These are phyloP conservation scores for Heterodera carotae DNA, from an alignment of 1,140 invertebrate species.

Conservation along the genomic window DNA sequence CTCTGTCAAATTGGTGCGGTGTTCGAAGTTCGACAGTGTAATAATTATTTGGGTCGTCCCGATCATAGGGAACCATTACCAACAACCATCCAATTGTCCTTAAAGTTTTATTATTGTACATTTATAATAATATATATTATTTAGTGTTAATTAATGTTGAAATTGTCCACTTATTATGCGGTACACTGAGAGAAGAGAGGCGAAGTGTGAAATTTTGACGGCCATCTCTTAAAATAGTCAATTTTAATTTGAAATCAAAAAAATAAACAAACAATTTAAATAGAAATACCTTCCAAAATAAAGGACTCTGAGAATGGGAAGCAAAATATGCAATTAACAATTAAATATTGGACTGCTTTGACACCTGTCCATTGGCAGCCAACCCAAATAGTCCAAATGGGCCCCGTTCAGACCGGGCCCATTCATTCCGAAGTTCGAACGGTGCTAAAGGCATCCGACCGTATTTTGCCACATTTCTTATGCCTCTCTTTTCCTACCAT, in stretches of 20 bases:
- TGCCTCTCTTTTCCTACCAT: conserved; percentile 40
- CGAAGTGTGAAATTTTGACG: conserved; percentile 61
- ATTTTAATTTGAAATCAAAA: not conserved
- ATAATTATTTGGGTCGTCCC: conserved; percentile 58
- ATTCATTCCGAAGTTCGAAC: conserved; percentile 57
- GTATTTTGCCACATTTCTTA: not conserved
- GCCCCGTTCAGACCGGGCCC: conserved; percentile 62
- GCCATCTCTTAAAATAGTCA: conserved; percentile 45
- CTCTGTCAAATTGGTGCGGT: conserved; percentile 50
- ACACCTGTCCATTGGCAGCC: conserved; percentile 58
- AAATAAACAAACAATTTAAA: not conserved
- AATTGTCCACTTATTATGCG: conserved; percentile 44
- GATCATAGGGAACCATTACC: conserved; percentile 59
- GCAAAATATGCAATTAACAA: not conserved
- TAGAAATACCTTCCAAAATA: conserved; percentile 52
- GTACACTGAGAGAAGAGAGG: conserved; percentile 57
- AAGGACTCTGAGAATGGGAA: conserved; percentile 43
- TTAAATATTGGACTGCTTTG: not conserved
- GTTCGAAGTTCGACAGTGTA: conserved; percentile 59
- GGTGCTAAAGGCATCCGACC: conserved; percentile 28
- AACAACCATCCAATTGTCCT: conserved; percentile 58
- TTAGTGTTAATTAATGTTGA: not conserved
- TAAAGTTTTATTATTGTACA: not conserved
- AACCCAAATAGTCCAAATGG: conserved; percentile 62
- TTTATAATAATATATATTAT: too few species aligned